These are phyloP conservation scores for Argyra leucocephala DNA, from an alignment of 2,888 invertebrate species.

Conservation along the genomic window DNA sequence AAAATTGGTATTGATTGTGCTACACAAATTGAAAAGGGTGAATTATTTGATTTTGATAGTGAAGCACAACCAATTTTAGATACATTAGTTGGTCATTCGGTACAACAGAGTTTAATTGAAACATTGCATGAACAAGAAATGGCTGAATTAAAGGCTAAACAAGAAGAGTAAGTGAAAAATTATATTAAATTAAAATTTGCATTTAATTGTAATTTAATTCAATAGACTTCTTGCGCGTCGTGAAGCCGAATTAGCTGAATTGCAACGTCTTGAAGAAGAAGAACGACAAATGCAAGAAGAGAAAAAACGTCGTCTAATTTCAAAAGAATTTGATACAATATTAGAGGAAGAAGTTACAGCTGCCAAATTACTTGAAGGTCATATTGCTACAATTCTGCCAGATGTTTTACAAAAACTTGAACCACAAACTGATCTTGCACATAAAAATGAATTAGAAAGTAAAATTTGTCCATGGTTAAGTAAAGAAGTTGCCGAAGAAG, in stretches of 20 bases:
- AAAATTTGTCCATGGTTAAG: slow-evolving; percentile 68
- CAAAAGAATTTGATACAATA: slow-evolving; percentile 56
- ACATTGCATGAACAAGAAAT: slow-evolving; percentile 90
- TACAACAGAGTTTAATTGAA: slow-evolving; percentile 81
- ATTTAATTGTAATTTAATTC: background rate
- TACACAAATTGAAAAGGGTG: slow-evolving; percentile 85
- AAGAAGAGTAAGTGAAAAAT: slow-evolving; percentile 34
- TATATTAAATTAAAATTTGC: slow-evolving; percentile 1
- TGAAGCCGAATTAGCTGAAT: slow-evolving; percentile 73
- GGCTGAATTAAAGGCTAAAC: slow-evolving; percentile 64
- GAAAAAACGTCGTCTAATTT: slow-evolving; percentile 62
- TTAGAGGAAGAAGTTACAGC: slow-evolving; percentile 75
- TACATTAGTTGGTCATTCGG: slow-evolving; percentile 76
- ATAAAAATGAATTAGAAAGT: slow-evolving; percentile 58
- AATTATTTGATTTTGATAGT: slow-evolving; percentile 86
- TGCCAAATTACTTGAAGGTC: slow-evolving; percentile 72
- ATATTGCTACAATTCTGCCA: slow-evolving; percentile 77
- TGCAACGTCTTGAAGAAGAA: slow-evolving; percentile 69
- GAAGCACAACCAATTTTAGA: slow-evolving; percentile 86
- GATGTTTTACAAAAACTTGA: slow-evolving; percentile 68
- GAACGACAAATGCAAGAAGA: slow-evolving; percentile 59
- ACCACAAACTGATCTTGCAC: slow-evolving; percentile 39
- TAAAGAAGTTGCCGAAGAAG: slow-evolving; percentile 67
- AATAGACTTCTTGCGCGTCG: slow-evolving; percentile 47
- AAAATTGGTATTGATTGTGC: slow-evolving; percentile 69